These are phyloP conservation scores for Drosophila macrospina DNA, from an alignment of 2,888 invertebrate species.

Conservation along the genomic window DNA sequence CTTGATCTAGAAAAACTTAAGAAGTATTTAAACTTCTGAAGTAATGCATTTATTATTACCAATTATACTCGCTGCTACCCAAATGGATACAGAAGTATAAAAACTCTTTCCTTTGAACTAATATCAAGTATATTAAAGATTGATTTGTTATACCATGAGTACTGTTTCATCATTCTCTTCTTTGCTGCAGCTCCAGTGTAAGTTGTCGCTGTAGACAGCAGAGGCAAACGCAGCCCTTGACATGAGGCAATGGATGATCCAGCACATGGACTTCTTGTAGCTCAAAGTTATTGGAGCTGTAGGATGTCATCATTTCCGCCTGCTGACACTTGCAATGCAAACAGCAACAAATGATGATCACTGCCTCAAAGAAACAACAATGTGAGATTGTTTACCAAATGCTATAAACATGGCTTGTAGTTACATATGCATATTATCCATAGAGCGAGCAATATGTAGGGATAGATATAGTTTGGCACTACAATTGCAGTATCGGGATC, in stretches of 20 bases:
- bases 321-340: conserved; percentile 56
- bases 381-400: not conserved
- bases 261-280: conserved; percentile 59
- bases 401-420: too few relatives aligned
- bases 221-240: conserved; percentile 55
- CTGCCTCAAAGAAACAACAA: conserved; percentile 12
- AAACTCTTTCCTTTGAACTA: not conserved
- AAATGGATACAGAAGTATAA: not conserved
- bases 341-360: conserved; percentile 47
- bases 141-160: not conserved
- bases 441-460: conserved; percentile 48
- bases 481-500: not conserved
- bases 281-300: conserved; percentile 48
- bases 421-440: conserved; percentile 59
- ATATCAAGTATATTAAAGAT: not conserved
- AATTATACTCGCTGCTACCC: not conserved
- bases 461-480: conserved; percentile 32
- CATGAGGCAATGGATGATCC: conserved; percentile 45
- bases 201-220: conserved; percentile 63
- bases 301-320: conserved; percentile 32
- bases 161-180: conserved; percentile 3
- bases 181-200: conserved; percentile 39
- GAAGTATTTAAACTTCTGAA: not conserved
- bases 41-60: not conserved
- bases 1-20: not conserved